Evolutionary conservation across 2,113 vertebrate species (phyloP), one percentile per base, ranked within the genome.

Genomic region (Varanus salvator): DNA sequence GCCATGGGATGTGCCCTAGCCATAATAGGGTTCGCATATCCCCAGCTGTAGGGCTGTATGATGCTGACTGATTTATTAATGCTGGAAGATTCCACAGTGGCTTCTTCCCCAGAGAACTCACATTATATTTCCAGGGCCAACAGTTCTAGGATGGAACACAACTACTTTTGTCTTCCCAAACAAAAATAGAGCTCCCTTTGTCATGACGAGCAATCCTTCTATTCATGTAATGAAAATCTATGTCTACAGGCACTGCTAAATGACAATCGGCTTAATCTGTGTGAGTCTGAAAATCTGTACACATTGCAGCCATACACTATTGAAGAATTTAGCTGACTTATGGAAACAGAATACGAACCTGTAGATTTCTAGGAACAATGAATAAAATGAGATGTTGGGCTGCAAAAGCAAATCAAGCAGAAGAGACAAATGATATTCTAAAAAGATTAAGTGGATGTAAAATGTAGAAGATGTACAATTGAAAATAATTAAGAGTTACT

Each of bases 31-130:
- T 89, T 85, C 48, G n/a, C 48, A 85, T 64, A 85, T 89, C 74
- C 72, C 57, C 88, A 89, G 82, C 74, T 85, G 82, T 78, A 89
- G 64, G 60, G 76, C 31, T 52, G 74, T 85, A 78, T 77, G 74
- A 85, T 85, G 88, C 85, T 64, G 88, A 85, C 74, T 90, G 88
- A 85, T 90, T 78, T 85, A 90, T 90, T 85, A 85, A 90, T 27
- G 31, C 17, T 54, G 64, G 60, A 85, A 89, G n/a, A 78, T 85
- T 77, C 64, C 82, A 78, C 60, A 69, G 48, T 89, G 82, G 64
- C 54, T 90, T 78, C 23, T 80, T 85, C 75, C 88, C 74, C 75
- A 9, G 82, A 78, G 74, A 85, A 84, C 50, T 89, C 57, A 85
- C 34, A 71, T 71, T 81, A 81, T 81, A 69, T n/a, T 85, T 50